Conservation (phyloP, 1,140 invertebrate species). For the Neocloeon triangulifer region DNA sequence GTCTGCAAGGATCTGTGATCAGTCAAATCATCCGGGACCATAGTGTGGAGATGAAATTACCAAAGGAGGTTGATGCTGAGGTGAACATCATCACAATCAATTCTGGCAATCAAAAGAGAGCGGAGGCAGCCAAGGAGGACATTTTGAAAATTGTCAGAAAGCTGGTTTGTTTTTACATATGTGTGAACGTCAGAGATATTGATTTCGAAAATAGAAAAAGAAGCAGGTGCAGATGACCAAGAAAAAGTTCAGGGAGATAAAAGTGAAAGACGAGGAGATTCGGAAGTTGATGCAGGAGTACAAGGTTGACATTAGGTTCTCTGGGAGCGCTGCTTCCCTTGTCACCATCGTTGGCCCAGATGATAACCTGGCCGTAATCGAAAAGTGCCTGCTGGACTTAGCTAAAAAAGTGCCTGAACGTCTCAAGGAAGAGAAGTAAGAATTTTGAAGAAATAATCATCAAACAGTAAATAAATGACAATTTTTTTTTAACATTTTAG, state of each 20-base stretch:
- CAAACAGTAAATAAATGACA: too few relatives aligned
- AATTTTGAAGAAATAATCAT: too few relatives aligned
- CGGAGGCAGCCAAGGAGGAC: slow-evolving; percentile 45
- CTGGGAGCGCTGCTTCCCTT: slow-evolving; percentile 76
- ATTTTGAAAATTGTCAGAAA: slow-evolving; percentile 77
- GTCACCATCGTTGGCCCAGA: slow-evolving; percentile 73
- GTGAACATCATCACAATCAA: slow-evolving; percentile 80
- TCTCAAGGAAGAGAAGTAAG: too few relatives aligned
- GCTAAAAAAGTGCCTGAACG: slow-evolving; percentile 70
- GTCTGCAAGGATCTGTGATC: too few relatives aligned
- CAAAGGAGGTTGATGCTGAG: slow-evolving; percentile 61
- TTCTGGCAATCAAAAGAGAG: slow-evolving; percentile 73
- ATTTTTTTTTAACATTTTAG: slow-evolving; percentile 64
- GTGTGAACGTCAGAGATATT: too few relatives aligned
- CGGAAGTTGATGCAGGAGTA: slow-evolving; percentile 93
- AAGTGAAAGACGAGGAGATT: too few relatives aligned
- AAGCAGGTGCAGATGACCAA: too few relatives aligned
- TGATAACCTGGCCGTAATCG: slow-evolving; percentile 85
- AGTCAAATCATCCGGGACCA: slow-evolving; percentile 96
- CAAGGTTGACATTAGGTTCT: slow-evolving; percentile 87
- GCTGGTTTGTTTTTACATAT: too few relatives aligned
- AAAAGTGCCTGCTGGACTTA: slow-evolving; percentile 65
- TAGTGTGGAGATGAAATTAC: slow-evolving; percentile 87
- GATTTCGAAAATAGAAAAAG: too few relatives aligned
- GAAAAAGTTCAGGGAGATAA: too few relatives aligned